Percentiles rank a stretch among this genome's conserved stretches.
Evolutionary conservation across 2,888 invertebrate genomes (phyloP).

Genomic region (Autographa gamma): DNA sequence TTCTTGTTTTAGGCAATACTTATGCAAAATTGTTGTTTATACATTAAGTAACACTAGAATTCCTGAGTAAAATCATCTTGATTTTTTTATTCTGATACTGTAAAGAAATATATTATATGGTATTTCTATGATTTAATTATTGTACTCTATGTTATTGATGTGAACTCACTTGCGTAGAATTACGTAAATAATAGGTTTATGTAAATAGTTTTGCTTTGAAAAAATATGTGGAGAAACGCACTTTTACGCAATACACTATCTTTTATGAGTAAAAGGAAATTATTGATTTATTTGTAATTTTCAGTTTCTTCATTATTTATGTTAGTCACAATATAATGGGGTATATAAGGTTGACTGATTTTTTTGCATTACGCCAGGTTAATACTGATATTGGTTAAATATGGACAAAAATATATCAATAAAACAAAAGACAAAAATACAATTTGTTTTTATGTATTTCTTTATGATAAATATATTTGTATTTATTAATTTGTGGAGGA

Average conservation of each 20-base stretch:
- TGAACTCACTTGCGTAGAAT: constrained; percentile 72
- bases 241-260: constrained; percentile 65
- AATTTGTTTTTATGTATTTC: constrained; percentile 36
- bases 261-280: constrained; percentile 49
- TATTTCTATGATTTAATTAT: constrained; percentile 72
- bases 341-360: constrained; percentile 58
- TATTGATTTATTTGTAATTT: constrained; percentile 50
- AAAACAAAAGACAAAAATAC: constrained; percentile 52
- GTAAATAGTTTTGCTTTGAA: constrained; percentile 83
- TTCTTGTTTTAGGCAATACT: constrained; percentile 77
- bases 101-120: constrained; percentile 68
- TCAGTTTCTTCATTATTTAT: constrained; percentile 38
- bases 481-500: constrained; percentile 70
- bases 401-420: constrained; percentile 51
- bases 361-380: constrained; percentile 48
- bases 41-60: constrained; percentile 59
- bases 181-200: constrained; percentile 79
- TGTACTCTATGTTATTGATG: constrained; percentile 66
- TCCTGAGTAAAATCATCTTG: constrained; percentile 62
- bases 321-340: constrained; percentile 55
- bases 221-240: constrained; percentile 56
- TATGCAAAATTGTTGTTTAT: constrained; percentile 74
- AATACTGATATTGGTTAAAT: constrained; percentile 43
- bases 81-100: constrained; percentile 70
- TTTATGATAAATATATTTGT: constrained; percentile 36